These are phyloP conservation scores for Eristalis tenax DNA, from an alignment of 2,888 invertebrate genomes.

Conservation along the genomic window DNA sequence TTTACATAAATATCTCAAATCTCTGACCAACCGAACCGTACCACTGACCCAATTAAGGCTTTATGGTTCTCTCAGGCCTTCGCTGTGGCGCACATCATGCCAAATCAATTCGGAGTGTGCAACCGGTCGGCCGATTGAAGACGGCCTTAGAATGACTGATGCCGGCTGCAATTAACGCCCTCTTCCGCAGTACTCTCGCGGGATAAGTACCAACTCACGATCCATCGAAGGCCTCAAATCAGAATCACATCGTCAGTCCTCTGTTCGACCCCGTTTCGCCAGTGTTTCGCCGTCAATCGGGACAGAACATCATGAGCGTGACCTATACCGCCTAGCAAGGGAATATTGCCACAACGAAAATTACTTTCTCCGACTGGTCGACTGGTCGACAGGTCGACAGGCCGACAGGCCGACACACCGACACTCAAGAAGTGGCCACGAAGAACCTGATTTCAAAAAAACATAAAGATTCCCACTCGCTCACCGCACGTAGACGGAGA, in stretches of 20 bases:
- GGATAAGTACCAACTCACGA: conserved; percentile 34
- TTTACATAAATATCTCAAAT: conserved; percentile 18
- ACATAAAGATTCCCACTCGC: not conserved
- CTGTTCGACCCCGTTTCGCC: conserved; percentile 9
- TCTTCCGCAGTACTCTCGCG: conserved; percentile 16
- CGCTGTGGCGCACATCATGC: conserved; percentile 45
- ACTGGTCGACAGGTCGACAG: not conserved
- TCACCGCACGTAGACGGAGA: not conserved
- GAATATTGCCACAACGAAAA: not conserved
- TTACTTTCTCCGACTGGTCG: conserved; percentile 43
- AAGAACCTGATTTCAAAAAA: conserved; percentile 1
- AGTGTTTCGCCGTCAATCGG: not conserved
- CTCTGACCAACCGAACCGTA: conserved; percentile 22
- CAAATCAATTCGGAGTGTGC: conserved; percentile 42
- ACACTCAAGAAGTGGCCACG: not conserved
- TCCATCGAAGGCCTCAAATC: conserved; percentile 13
- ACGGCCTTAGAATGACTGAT: not conserved
- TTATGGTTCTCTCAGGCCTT: not conserved
- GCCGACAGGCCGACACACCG: not conserved
- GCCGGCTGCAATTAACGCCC: conserved; percentile 41
- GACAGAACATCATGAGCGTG: conserved; percentile 17
- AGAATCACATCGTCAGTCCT: conserved; percentile 17
- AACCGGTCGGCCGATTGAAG: conserved; percentile 1
- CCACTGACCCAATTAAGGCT: conserved; percentile 48
- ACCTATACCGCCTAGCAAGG: conserved; percentile 39